These are phyloP conservation scores for Pipa parva DNA, from an alignment of 2,113 vertebrate genomes.

Conservation along the genomic window DNA sequence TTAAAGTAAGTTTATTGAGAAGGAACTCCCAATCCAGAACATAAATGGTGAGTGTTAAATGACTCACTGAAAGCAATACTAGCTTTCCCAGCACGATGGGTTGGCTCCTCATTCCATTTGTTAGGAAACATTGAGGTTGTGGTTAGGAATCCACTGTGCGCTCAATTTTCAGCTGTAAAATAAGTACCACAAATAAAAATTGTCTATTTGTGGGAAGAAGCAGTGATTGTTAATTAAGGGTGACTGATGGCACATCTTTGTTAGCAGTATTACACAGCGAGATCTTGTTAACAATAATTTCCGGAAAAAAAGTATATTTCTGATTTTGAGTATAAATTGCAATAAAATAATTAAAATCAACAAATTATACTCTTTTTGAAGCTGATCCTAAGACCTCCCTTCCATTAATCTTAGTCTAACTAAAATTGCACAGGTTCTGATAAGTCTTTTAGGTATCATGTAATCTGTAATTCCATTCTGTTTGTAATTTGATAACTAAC, in stretches of 20 bases:
- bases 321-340: too few relatives aligned
- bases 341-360: too few relatives aligned
- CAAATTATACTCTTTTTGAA: too few relatives aligned
- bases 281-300: not conserved
- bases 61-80: conserved; percentile 19
- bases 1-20: conserved; percentile 15
- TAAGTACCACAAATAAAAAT: conserved; percentile 4
- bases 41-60: conserved; percentile 26
- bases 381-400: too few relatives aligned
- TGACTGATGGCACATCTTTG: not conserved
- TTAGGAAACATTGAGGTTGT: conserved; percentile 1
- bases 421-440: too few relatives aligned
- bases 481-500: too few relatives aligned
- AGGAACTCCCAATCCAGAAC: conserved; percentile 22
- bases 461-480: too few relatives aligned
- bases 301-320: too few relatives aligned
- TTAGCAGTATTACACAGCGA: not conserved
- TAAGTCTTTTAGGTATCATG: too few relatives aligned
- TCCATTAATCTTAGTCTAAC: too few relatives aligned
- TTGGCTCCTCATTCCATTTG: conserved; percentile 13
- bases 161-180: not conserved
- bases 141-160: not conserved
- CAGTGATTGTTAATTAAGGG: not conserved
- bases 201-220: not conserved
- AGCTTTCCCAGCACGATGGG: not conserved